Evolutionary conservation across 2,888 invertebrate genomes (phyloP).

Genomic region (Brachyptera risi): DNA sequence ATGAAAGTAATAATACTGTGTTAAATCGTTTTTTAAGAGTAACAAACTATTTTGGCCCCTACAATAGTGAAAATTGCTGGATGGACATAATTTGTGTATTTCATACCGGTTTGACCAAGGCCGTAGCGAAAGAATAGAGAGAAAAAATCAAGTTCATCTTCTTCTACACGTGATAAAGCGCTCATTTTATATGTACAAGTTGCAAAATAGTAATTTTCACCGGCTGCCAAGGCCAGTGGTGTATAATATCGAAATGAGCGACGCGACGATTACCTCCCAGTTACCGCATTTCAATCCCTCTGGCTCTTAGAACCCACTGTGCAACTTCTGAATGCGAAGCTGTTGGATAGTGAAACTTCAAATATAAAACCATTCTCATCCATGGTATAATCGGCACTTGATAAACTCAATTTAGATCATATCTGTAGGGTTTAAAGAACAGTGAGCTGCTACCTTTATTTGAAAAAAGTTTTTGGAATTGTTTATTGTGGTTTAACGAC

Average conservation of each 20-base stretch:
- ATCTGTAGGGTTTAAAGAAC: too few relatives aligned
- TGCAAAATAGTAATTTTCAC: constrained; percentile 11
- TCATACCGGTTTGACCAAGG: constrained; percentile 15
- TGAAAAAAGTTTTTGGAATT: too few relatives aligned
- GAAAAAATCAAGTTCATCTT: background rate
- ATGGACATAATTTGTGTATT: constrained; percentile 8
- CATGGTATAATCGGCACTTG: background rate
- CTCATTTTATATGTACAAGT: background rate
- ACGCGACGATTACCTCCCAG: background rate
- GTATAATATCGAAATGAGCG: background rate
- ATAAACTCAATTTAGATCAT: too few relatives aligned
- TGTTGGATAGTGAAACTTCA: background rate
- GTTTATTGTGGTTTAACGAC: too few relatives aligned
- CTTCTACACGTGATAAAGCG: constrained; percentile 6
- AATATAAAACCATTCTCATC: background rate
- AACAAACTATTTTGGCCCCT: constrained; percentile 1
- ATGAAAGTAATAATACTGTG: background rate
- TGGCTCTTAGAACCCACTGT: background rate
- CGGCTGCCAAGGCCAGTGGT: background rate
- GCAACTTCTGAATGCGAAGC: constrained; percentile 1
- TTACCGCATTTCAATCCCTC: background rate
- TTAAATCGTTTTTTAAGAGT: constrained; percentile 1
- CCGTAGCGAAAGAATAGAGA: constrained; percentile 2
- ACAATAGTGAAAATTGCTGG: constrained; percentile 15
- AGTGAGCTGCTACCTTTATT: too few relatives aligned